Evolutionary conservation across 2,888 invertebrate species (phyloP), one percentile per base, ranked within the genome.

Genomic region (Xestia xanthographa): DNA sequence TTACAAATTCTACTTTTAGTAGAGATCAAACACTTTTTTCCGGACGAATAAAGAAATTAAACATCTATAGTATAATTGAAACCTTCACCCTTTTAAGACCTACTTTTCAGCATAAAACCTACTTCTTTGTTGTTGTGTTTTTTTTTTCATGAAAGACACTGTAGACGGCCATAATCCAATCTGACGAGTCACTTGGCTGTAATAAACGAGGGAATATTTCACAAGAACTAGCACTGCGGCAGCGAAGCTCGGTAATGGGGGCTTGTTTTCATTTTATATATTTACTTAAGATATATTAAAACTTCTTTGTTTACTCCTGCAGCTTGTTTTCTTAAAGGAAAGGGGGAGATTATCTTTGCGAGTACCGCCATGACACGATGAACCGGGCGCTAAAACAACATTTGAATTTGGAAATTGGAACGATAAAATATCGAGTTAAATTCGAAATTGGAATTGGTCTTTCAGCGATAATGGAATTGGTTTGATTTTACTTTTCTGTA

Each of bases 171-270:
- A 83, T 83, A 80, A 86, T 85, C 83, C 79, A 82, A 86, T 73
- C 79, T 75, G 79, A 81, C 77, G 79, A 82, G 88, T 81, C 82
- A 86, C 79, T 80, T 76, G 60, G 76, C n/a, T 56, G 68, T 84
- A 75, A 86, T 84, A 81, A 86, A 86, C 84, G 86, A 77, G 69
- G 53, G 66, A 77, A 85, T 88, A 86, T 78, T 84, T 82, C 66
- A 79, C 80, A 48, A 81, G 79, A 75, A 83, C 71, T 85, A 72
- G 48, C 72, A 38, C 62, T 65, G 71, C 62, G 68, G 79, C 62
- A 45, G 58, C 69, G 68, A 81, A 77, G 80, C 87, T 77, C 26
- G 34, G 66, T 82, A 79, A 81, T 68, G 72, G 75, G 50, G 70
- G 60, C 66, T 75, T 86, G 69, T 66, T 70, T 85, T 71, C 66